phyloP scores from a whole-genome alignment of 2,113 vertebrate genomes.

The Corapipo altera region DNA sequence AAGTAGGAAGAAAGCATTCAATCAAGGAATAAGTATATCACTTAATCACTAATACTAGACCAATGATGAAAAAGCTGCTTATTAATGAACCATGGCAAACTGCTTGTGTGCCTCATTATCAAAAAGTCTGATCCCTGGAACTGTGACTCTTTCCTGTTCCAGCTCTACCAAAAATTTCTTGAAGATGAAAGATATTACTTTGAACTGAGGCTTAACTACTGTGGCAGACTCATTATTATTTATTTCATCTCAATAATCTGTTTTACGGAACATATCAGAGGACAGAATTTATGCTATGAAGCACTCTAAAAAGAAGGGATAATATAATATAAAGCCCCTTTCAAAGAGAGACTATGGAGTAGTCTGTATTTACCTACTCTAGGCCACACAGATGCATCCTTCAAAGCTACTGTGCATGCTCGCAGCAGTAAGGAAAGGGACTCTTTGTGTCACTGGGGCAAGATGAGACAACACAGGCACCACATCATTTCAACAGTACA shows the following conservation, averaged over 20 bases:
- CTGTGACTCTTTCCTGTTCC: neutral
- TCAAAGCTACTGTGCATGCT: neutral
- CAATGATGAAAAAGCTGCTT: neutral
- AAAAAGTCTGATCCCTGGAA: neutral
- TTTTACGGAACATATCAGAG: neutral
- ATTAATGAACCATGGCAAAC: conserved; percentile 13
- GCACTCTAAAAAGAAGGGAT: neutral
- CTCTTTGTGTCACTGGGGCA: neutral
- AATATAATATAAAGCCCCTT: neutral
- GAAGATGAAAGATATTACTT: neutral
- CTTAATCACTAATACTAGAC: neutral
- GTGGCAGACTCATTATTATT: neutral
- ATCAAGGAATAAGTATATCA: neutral
- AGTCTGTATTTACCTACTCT: neutral
- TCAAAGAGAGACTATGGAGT: neutral
- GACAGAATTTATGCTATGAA: neutral
- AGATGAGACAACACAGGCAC: neutral
- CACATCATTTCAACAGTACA: neutral
- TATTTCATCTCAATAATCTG: neutral
- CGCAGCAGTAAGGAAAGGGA: neutral
- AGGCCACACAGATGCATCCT: neutral
- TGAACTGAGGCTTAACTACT: neutral
- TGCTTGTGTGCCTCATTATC: neutral
- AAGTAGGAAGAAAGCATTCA: conserved; percentile 7
- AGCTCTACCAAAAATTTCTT: neutral